Evolutionary conservation across 2,888 invertebrate genomes (phyloP).

Genomic region (Galerucella nymphaeae): DNA sequence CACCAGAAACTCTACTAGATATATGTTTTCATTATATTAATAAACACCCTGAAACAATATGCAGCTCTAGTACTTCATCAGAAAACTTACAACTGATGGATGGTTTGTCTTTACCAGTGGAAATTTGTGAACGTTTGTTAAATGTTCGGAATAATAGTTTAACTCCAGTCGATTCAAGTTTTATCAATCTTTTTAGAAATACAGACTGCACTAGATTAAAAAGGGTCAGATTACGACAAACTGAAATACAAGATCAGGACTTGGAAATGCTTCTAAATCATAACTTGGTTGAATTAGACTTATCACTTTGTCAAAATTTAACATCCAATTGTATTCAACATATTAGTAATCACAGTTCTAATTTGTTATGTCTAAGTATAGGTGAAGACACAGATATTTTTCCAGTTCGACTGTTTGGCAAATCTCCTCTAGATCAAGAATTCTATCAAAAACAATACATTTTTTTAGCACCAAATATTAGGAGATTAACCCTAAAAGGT

Average conservation of each 20-base stretch:
- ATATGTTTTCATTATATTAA: conserved; percentile 74
- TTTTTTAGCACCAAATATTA: conserved; percentile 71
- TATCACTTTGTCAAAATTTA: conserved; percentile 79
- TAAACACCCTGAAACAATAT: conserved; percentile 72
- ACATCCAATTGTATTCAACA: conserved; percentile 73
- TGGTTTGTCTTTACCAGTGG: conserved; percentile 75
- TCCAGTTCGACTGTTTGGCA: conserved; percentile 60
- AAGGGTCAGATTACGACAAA: conserved; percentile 76
- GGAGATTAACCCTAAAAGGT: conserved; percentile 70
- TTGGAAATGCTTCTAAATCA: conserved; percentile 79
- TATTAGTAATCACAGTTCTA: conserved; percentile 76
- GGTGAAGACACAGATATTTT: conserved; percentile 75
- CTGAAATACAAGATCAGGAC: conserved; percentile 78
- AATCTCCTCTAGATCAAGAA: conserved; percentile 51
- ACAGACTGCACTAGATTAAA: conserved; percentile 75
- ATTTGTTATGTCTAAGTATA: conserved; percentile 76
- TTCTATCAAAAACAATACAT: conserved; percentile 66
- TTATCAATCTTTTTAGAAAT: conserved; percentile 79
- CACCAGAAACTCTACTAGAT: conserved; percentile 73
- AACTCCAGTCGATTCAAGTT: conserved; percentile 70
- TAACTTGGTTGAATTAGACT: conserved; percentile 77
- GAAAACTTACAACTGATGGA: conserved; percentile 68
- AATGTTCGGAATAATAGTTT: conserved; percentile 68
- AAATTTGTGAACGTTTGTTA: conserved; percentile 78
- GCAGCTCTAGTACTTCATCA: conserved; percentile 64